phyloP scores from a whole-genome alignment of 2,113 vertebrate genomes.

The Vidua macroura region DNA sequence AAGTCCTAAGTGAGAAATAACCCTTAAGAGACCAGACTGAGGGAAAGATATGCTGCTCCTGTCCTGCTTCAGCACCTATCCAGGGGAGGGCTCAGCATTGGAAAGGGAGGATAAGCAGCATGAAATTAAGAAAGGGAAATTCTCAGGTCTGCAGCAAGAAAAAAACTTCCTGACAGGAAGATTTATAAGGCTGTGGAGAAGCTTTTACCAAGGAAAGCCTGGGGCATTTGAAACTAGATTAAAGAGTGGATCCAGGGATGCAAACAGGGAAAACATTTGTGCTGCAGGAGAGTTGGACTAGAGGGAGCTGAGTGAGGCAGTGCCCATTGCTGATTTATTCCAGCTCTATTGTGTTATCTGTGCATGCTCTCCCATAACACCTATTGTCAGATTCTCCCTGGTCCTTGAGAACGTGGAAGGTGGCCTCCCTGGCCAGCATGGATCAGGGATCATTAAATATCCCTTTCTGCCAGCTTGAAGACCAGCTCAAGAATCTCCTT shows the following conservation, averaged over 20 bases:
- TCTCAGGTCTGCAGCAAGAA: neutral
- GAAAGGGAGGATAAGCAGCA: neutral
- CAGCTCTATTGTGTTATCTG: neutral
- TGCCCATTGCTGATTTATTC: neutral
- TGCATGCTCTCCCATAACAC: neutral
- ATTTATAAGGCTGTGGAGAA: constrained; percentile 38
- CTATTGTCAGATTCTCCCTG: neutral
- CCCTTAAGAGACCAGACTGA: neutral
- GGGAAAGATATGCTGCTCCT: neutral
- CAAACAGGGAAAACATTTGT: neutral
- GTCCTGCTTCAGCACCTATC: neutral
- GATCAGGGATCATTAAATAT: neutral
- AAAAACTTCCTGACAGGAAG: constrained; percentile 37
- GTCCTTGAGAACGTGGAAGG: neutral
- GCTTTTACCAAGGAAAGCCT: constrained; percentile 14
- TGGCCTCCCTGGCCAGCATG: neutral
- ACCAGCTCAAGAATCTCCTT: neutral
- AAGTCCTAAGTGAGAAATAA: neutral
- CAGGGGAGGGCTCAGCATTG: neutral
- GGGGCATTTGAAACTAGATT: constrained; percentile 40
- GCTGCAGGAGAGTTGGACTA: neutral
- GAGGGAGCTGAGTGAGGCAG: neutral
- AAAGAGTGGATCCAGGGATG: neutral
- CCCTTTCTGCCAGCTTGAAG: neutral
- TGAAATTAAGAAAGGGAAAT: constrained; percentile 36